Base-by-base conservation (phyloP, 23 tunicate genomes). In the Phallusia fumigata region DNA sequence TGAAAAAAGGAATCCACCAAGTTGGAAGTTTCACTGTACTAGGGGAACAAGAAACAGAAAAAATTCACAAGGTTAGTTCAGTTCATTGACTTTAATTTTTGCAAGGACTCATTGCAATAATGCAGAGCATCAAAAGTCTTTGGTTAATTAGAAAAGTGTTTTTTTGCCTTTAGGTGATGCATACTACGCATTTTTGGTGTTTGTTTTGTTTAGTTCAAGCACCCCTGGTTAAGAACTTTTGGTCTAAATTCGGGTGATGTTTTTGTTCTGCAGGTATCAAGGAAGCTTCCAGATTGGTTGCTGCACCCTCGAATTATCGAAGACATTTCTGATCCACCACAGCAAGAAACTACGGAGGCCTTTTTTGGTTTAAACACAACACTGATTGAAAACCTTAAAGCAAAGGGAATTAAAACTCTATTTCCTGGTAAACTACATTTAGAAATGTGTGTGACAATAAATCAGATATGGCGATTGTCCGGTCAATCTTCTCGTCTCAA, bases 341-440 rank as follows among this genome's bases (percentile, higher is more conserved):
- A 33, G 5, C 35, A 74, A 19, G 44, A 33, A 33, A 31, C 58
- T 19, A 12, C 31, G 10, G 88, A 78, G 31, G 78, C 36, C 13
- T 64, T 53, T 31, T 26, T 78, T 6, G 47, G 16, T 22, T 35
- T 89, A 11, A 84, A 89, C 74, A 0, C 58, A 75, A 18, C 75
- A 5, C 35, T 89, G 18, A 36, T 79, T 0, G 53, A 85, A 24
- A 90, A 90, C 81, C 76, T 90, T 5, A 31, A 76, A 15, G 65
- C 65, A 78, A 77, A 85, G 89, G 89, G 86, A 18, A 85, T 90
- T 28, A 44, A 26, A 0, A 58, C 31, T 2, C 82, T 90, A 8
- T 85, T 90, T 36, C 95, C 95, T 36, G 88, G 88, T 85, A 58
- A 58, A 21, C 26, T 58, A 11, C 13, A n/a, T n/a, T n/a, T n/a